These are phyloP conservation scores for Sphinx pinastri DNA, from an alignment of 2,888 invertebrate species.

Conservation along the genomic window DNA sequence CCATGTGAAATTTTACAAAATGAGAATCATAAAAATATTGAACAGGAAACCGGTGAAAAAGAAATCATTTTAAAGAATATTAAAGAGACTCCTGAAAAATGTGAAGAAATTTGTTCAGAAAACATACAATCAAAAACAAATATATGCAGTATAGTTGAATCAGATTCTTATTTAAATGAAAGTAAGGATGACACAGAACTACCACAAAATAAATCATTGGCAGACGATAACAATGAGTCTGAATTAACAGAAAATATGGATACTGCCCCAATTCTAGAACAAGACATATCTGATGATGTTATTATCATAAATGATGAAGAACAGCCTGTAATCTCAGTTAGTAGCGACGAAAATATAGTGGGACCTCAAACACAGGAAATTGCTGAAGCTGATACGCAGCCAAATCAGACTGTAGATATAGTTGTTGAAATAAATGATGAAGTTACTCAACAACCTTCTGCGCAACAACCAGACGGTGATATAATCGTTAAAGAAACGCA, in stretches of 20 bases:
- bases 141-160: conserved; percentile 9
- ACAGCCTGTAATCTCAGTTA: conserved; percentile 41
- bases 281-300: conserved; percentile 48
- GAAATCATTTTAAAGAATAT: neutral
- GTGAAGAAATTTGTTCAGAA: conserved; percentile 1
- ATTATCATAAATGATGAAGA: conserved; percentile 52
- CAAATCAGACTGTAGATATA: conserved; percentile 47
- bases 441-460: conserved; percentile 9
- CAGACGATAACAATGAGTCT: conserved; percentile 43
- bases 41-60: neutral
- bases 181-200: conserved; percentile 64
- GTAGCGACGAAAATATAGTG: conserved; percentile 45
- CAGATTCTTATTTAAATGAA: conserved; percentile 35
- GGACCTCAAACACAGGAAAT: conserved; percentile 60
- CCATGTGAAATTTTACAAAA: neutral
- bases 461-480: neutral
- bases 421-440: conserved; percentile 31
- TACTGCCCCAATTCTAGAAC: conserved; percentile 54
- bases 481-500: conserved; percentile 30
- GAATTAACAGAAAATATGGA: conserved; percentile 68
- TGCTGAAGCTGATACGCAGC: conserved; percentile 70
- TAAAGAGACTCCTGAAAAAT: conserved; percentile 1
- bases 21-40: too few species aligned
- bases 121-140: conserved; percentile 1
- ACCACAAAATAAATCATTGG: conserved; percentile 61